These are phyloP conservation scores for Ormyrus labotus DNA, from an alignment of 2,888 invertebrate genomes.

Conservation along the genomic window DNA sequence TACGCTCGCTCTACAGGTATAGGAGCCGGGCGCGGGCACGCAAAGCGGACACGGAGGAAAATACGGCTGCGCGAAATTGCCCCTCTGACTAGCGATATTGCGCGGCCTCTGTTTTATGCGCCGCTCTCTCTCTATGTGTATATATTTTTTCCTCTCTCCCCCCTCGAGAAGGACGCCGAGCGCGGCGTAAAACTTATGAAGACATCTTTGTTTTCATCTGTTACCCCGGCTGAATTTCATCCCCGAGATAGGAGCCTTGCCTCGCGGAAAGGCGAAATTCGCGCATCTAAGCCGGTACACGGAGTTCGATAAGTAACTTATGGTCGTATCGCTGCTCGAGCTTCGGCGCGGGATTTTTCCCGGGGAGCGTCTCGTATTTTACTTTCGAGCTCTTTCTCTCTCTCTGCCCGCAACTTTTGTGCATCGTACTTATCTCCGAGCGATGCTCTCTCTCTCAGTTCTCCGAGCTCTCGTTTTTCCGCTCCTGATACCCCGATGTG, in stretches of 20 bases:
- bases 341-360: no score
- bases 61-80: constrained; percentile 31
- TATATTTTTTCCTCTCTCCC: background rate
- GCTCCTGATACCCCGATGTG: background rate
- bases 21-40: background rate
- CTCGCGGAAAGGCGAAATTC: background rate
- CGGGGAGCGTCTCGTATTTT: constrained; percentile 6
- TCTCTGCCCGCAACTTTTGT: background rate
- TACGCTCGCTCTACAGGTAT: background rate
- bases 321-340: constrained; percentile 1
- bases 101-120: constrained; percentile 18
- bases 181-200: constrained; percentile 18
- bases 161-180: no score
- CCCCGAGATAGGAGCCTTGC: background rate
- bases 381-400: background rate
- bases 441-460: no score
- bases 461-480: background rate
- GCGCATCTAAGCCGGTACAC: background rate
- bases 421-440: constrained; percentile 3
- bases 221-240: constrained; percentile 5
- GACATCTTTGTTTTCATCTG: constrained; percentile 27
- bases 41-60: constrained; percentile 7
- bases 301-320: constrained; percentile 44
- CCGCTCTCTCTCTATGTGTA: background rate
- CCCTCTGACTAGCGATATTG: constrained; percentile 28